Conservation (phyloP, 2,888 invertebrate genomes). For the Temnothorax unifasciatus region DNA sequence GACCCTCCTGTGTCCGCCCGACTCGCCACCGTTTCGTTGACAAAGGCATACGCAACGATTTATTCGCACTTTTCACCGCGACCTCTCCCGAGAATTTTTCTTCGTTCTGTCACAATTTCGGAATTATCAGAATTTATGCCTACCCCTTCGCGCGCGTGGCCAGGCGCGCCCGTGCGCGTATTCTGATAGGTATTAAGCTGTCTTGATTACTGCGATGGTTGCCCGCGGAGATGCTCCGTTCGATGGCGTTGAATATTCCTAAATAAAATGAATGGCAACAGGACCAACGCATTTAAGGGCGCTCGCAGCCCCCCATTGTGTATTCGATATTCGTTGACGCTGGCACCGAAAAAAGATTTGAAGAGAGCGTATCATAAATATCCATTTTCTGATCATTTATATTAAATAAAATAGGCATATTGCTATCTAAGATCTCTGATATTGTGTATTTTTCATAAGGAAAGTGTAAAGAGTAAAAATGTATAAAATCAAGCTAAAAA, state of each 20-base stretch:
- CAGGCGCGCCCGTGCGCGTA: conserved; percentile 22
- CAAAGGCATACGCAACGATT: conserved; percentile 84
- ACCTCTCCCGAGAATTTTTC: conserved; percentile 82
- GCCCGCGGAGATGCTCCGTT: conserved; percentile 49
- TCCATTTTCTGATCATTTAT: conserved; percentile 33
- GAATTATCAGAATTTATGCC: conserved; percentile 85
- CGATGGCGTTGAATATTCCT: conserved; percentile 58
- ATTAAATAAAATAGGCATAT: conserved; percentile 31
- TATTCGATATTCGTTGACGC: conserved; percentile 50
- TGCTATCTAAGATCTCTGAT: conserved; percentile 8
- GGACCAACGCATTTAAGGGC: conserved; percentile 57
- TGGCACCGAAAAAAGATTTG: conserved; percentile 39
- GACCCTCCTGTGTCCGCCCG: conserved; percentile 58
- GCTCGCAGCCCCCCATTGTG: conserved; percentile 34
- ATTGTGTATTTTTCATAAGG: neutral
- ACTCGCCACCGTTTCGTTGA: conserved; percentile 70
- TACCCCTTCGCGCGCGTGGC: conserved; percentile 52
- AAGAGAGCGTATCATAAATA: conserved; percentile 43
- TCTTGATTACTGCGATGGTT: conserved; percentile 44
- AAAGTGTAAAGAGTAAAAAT: neutral
- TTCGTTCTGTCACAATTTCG: conserved; percentile 84
- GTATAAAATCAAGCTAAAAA: neutral
- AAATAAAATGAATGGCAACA: conserved; percentile 59
- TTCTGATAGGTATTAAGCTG: conserved; percentile 59
- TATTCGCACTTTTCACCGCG: conserved; percentile 84